Base-by-base conservation (phyloP, 53 echinoderm and acorn worm species). In the Arbacia lixula region DNA sequence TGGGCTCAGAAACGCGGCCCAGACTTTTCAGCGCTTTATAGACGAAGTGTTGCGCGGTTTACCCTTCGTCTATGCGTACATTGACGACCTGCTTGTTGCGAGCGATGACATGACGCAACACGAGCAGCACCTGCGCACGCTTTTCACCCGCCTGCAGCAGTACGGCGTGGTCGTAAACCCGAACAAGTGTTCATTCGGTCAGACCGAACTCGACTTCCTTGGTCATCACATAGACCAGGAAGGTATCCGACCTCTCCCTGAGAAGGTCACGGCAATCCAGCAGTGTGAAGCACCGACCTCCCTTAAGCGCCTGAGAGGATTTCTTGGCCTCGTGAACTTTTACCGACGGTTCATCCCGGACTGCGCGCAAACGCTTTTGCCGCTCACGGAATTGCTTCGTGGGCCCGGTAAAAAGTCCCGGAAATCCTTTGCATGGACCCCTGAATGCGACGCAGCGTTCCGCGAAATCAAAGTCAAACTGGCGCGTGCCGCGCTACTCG, bases 161-260 rank as follows among this genome's bases (percentile, higher is more conserved):
- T 87, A 38, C 40, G 88, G 88, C 10, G 72, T 87, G 35, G 64
- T 88, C 58, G 19, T 90, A 20, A 90, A 83, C n/a, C 87, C 91
- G 0, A 37, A 22, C 21, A 91, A 87, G 52, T 84, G 58, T 32
- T 17, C 14, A 3, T 74, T 88, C 26, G 74, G 88, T 6, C 0
- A 20, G 17, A 19, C 60, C 1, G 63, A 71, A 57, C 36, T 83
- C 2, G 72, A n/a, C n/a, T n/a, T n/a, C n/a, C n/a, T n/a, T n/a
- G n/a, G n/a, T n/a, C n/a, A n/a, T n/a, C n/a, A n/a, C n/a, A n/a
- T n/a, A n/a, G n/a, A n/a, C n/a, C n/a, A n/a, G n/a, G n/a, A n/a
- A n/a, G n/a, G n/a, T n/a, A n/a, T n/a, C n/a, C n/a, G n/a, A n/a
- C n/a, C n/a, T n/a, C n/a, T n/a, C n/a, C n/a, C n/a, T n/a, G n/a